Base-by-base conservation (phyloP, 2,113 vertebrate species). In the Riparia riparia region DNA sequence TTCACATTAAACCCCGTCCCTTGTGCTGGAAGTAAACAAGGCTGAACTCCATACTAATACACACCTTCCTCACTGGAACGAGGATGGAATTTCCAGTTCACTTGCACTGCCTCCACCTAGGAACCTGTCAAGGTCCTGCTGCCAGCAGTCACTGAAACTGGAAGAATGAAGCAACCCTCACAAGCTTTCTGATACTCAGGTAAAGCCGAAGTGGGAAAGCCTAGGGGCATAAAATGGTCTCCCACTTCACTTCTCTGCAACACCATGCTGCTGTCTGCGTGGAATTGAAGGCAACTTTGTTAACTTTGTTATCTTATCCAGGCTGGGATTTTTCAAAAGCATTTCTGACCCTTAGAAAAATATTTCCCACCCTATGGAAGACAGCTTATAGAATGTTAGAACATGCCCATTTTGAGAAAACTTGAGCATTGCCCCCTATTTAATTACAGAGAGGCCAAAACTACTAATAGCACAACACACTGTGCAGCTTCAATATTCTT, bases 91-190 rank as follows among this genome's bases (percentile, higher is more conserved):
- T 81, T 41, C 44, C 85, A 86, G 60, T 13, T 93, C 68, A 39
- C n/a, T 66, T 63, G 10, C 68, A 61, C 0, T 0, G 41, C 39
- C 84, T 82, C 91, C 84, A 87, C 39, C 86, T 90, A 90, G 0
- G 39, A 57, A 61, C 45, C 58, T 50, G 78, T 37, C 45, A 87
- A 7, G 0, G 29, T 64, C 41, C 53, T 24, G 24, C 22, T 65
- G 37, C 26, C 4, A 1, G 41, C 28, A 18, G 17, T 47, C 0
- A 0, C 14, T 29, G 31, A 50, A 68, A 37, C 28, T 71, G 22
- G 77, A 78, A 73, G 9, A 51, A 34, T 4, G 1, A 44, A 90
- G 34, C 12, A 28, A 88, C 11, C 5, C n/a, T 70, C 63, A 21
- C 6, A 0, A 0, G 15, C 41, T 37, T 66, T 31, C 66, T n/a